These are phyloP conservation scores for Alosa sapidissima DNA, from an alignment of 2,797 vertebrate species.

Conservation along the genomic window DNA sequence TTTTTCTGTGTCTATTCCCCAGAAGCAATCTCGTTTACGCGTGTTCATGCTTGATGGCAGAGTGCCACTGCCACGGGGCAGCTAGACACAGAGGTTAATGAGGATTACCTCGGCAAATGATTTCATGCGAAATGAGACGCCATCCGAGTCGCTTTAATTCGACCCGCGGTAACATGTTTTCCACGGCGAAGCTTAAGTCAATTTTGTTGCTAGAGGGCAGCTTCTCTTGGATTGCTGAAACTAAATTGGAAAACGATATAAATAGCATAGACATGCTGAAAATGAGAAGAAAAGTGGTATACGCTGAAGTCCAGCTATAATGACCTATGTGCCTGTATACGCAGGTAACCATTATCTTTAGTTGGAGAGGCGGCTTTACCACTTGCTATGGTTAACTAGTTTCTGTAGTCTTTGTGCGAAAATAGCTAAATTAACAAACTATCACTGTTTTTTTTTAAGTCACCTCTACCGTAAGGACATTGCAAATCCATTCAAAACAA, in stretches of 20 bases:
- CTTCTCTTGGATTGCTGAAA: slow-evolving; percentile 20
- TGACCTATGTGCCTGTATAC: background rate
- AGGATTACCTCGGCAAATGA: slow-evolving; percentile 42
- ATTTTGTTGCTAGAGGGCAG: slow-evolving; percentile 29
- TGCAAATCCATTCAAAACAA: background rate
- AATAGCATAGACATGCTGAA: slow-evolving; percentile 4
- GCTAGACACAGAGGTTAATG: slow-evolving; percentile 62
- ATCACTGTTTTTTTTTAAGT: background rate
- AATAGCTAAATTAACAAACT: background rate
- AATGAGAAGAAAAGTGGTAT: background rate
- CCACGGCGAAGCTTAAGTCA: slow-evolving; percentile 3
- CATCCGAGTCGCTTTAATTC: slow-evolving; percentile 46
- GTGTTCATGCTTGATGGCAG: slow-evolving; percentile 35
- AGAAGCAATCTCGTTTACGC: slow-evolving; percentile 41
- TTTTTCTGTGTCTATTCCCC: slow-evolving; percentile 9
- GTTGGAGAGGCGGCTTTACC: background rate
- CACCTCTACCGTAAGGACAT: background rate
- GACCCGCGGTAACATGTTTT: slow-evolving; percentile 20
- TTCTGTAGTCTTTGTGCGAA: background rate
- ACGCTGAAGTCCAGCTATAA: background rate
- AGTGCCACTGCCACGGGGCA: slow-evolving; percentile 39
- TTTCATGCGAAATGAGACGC: slow-evolving; percentile 60
- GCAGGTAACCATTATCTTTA: background rate
- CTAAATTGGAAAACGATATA: slow-evolving; percentile 17
- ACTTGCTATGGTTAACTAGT: background rate